phyloP scores from a whole-genome alignment of 1,140 invertebrate genomes.

The Limonius californicus region DNA sequence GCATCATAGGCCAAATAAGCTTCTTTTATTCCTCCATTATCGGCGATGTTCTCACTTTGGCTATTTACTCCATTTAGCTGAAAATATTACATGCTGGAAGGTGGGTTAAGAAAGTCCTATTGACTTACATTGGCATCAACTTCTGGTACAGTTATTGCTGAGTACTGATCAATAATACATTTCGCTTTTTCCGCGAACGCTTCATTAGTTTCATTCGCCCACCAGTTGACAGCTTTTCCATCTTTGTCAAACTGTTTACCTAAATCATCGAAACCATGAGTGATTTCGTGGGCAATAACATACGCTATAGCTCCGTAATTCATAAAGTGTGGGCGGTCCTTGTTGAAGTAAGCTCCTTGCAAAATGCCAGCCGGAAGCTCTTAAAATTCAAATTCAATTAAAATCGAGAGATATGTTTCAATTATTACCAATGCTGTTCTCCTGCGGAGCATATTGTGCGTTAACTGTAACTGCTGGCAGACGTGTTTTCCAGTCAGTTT shows the following conservation, averaged over 20 bases:
- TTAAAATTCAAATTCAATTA: too few species aligned
- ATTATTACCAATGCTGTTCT: too few species aligned
- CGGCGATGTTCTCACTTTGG: constrained; percentile 67
- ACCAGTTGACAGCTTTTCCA: constrained; percentile 75
- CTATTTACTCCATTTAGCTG: constrained; percentile 48
- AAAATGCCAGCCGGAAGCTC: constrained; percentile 29
- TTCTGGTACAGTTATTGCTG: constrained; percentile 58
- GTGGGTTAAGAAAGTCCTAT: constrained; percentile 50
- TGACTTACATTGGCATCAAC: constrained; percentile 63
- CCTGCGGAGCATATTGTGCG: too few species aligned
- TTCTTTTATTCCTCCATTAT: constrained; percentile 59
- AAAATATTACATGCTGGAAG: constrained; percentile 5
- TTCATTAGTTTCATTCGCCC: constrained; percentile 62
- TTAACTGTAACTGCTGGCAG: too few species aligned
- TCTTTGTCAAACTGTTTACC: constrained; percentile 65
- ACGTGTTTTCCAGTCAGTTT: too few species aligned
- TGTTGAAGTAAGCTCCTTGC: constrained; percentile 18
- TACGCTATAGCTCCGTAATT: constrained; percentile 76
- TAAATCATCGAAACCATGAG: constrained; percentile 66
- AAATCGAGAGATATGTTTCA: too few species aligned
- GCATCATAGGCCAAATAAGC: too few species aligned
- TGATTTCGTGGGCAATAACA: constrained; percentile 68
- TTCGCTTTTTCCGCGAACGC: constrained; percentile 67
- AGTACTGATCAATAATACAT: constrained; percentile 78
- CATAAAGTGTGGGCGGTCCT: constrained; percentile 40